Evolutionary conservation across 2,888 invertebrate species (phyloP), one percentile per base, ranked within the genome.

Genomic region (Sesamia inferens): DNA sequence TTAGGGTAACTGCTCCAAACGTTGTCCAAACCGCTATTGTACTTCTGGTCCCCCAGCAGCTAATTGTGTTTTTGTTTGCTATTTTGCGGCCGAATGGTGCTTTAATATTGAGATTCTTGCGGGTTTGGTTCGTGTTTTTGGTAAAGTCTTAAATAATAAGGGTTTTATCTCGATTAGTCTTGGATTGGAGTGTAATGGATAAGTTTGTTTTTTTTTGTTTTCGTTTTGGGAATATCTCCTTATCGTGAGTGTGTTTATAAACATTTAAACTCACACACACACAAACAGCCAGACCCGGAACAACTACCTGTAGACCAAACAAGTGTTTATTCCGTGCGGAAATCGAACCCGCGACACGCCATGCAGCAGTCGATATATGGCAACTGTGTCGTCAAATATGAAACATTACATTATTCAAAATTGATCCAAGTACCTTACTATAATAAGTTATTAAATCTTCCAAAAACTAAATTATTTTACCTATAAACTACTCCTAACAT

Each of bases 31-130:
- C 83, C 88, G 88, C 90, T 87, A 92, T 94, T 94, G 92, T 94
- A 81, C 84, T 88, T 85, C 85, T 88, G 87, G 88, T 88, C 92
- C 93, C 93, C 82, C 85, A 84, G 77, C 87, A 87, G 89, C 91
- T 94, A 95, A 94, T 94, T 94, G 91, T 93, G 92, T 93, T 95
- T 94, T 95, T 95, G 94, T 94, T 95, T 94, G 93, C 89, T 93
- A 91, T 92, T 94, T 93, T 91, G 94, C 83, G 87, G 86, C 79
- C 87, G 85, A 90, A 91, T 90, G 88, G 90, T 86, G 86, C 82
- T 89, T 87, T 86, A 85, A 87, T 88, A 89, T 90, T 88, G 85
- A 76, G 82, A 88, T 83, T 85, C 79, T 87, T 77, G 48, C 64
- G 69, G 74, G 59, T 76, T 83, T 67, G 44, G 57, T 68, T 63